Percentiles rank a stretch among this genome's conserved stretches.
Conservation (phyloP, 2,113 vertebrate genomes). For the Oreocharis arfaki region DNA sequence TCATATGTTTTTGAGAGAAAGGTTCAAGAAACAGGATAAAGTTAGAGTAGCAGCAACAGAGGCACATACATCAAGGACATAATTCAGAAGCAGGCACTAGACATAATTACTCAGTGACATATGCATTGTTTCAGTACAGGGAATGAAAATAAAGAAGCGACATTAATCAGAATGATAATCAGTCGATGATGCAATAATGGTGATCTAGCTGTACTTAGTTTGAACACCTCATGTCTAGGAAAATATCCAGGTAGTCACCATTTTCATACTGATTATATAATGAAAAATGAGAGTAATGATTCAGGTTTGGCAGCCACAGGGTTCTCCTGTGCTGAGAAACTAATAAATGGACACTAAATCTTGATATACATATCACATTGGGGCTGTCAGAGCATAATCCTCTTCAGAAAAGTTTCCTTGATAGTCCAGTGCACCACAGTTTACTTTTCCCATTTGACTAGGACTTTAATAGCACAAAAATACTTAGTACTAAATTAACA, state of each 20-base stretch:
- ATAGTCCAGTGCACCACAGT: slow-evolving; percentile 30
- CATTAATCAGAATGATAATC: slow-evolving; percentile 76
- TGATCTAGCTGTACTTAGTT: slow-evolving; percentile 64
- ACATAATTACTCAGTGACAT: slow-evolving; percentile 41
- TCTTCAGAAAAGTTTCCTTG: slow-evolving; percentile 63
- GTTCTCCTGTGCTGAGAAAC: slow-evolving; percentile 62
- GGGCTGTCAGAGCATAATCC: slow-evolving; percentile 68
- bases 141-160: slow-evolving; percentile 69
- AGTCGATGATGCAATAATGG: slow-evolving; percentile 69
- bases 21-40: background rate
- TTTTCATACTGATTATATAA: slow-evolving; percentile 73
- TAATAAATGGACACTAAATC: slow-evolving; percentile 78
- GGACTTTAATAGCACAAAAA: background rate
- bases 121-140: slow-evolving; percentile 57
- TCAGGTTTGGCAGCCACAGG: slow-evolving; percentile 72
- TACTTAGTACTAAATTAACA: background rate
- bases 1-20: background rate
- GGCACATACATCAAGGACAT: background rate
- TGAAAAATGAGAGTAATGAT: slow-evolving; percentile 76
- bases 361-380: slow-evolving; percentile 75
- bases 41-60: background rate
- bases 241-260: slow-evolving; percentile 69
- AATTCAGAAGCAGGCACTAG: slow-evolving; percentile 31
- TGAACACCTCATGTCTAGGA: slow-evolving; percentile 65
- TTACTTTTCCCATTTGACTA: slow-evolving; percentile 18